Evolutionary conservation across 1,140 invertebrate species (phyloP).

Genomic region (Bathynomus jamesi): DNA sequence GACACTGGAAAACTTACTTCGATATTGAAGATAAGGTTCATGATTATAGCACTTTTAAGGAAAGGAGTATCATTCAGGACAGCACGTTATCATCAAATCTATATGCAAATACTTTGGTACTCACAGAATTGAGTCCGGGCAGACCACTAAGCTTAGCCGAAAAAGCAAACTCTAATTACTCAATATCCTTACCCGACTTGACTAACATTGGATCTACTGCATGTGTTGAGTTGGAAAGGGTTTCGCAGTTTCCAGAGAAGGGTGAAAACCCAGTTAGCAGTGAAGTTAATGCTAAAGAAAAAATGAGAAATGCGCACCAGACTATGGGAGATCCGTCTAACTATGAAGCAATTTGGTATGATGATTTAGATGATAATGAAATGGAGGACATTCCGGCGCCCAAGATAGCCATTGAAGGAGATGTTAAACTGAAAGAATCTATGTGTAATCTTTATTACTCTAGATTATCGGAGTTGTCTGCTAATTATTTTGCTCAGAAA

Average conservation of each 20-base stretch:
- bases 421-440: slow-evolving; percentile 48
- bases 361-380: slow-evolving; percentile 44
- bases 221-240: slow-evolving; percentile 38
- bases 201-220: slow-evolving; percentile 40
- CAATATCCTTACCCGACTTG: slow-evolving; percentile 37
- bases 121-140: slow-evolving; percentile 1
- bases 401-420: slow-evolving; percentile 7
- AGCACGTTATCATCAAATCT: slow-evolving; percentile 28
- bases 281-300: no score
- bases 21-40: slow-evolving; percentile 59
- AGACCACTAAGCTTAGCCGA: slow-evolving; percentile 26
- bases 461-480: slow-evolving; percentile 46
- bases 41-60: slow-evolving; percentile 46
- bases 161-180: slow-evolving; percentile 21
- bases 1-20: slow-evolving; percentile 54
- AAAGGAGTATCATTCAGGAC: slow-evolving; percentile 21
- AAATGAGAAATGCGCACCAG: no score
- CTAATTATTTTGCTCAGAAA: slow-evolving; percentile 39
- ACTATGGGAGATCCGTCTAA: slow-evolving; percentile 44
- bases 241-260: no score
- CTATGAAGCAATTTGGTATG: slow-evolving; percentile 44
- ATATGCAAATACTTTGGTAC: slow-evolving; percentile 17
- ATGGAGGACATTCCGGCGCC: slow-evolving; percentile 12
- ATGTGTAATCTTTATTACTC: slow-evolving; percentile 41
- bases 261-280: no score